Conservation (phyloP, 2,888 invertebrate genomes). For the Leucozona laternaria region DNA sequence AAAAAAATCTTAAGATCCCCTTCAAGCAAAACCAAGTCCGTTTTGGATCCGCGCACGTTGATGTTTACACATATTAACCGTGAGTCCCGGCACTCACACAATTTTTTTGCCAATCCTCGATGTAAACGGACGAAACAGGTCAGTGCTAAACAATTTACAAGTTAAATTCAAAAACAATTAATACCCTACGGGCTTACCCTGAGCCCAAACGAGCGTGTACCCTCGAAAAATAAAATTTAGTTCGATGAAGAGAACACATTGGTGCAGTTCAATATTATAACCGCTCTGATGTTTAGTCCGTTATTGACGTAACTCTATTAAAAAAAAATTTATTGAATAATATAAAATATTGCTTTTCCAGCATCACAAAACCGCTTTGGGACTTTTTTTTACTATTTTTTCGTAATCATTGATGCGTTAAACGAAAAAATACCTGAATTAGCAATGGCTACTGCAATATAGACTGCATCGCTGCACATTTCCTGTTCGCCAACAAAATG, state of each 20-base stretch:
- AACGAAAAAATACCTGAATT: conserved; percentile 55
- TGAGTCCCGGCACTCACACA: no score
- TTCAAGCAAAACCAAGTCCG: no score
- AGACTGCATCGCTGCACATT: conserved; percentile 61
- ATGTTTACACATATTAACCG: no score
- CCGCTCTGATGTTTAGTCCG: conserved; percentile 10
- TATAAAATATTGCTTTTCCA: conserved; percentile 20
- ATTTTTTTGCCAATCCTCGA: no score
- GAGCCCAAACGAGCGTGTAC: no score
- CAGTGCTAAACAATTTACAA: no score
- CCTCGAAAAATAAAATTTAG: no score
- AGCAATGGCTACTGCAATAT: conserved; percentile 43
- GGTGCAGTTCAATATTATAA: neutral
- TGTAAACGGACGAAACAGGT: no score
- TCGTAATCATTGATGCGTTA: conserved; percentile 53
- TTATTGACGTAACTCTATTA: conserved; percentile 9
- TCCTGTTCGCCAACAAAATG: conserved; percentile 70
- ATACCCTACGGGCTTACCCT: no score
- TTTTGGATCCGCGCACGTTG: no score
- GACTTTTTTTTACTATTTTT: conserved; percentile 10
- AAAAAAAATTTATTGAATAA: conserved; percentile 17
- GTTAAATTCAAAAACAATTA: no score
- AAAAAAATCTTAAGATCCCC: no score
- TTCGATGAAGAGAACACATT: neutral
- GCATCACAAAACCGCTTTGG: conserved; percentile 34